Conservation (phyloP, 2,113 vertebrate species). For the Salminus brasiliensis region DNA sequence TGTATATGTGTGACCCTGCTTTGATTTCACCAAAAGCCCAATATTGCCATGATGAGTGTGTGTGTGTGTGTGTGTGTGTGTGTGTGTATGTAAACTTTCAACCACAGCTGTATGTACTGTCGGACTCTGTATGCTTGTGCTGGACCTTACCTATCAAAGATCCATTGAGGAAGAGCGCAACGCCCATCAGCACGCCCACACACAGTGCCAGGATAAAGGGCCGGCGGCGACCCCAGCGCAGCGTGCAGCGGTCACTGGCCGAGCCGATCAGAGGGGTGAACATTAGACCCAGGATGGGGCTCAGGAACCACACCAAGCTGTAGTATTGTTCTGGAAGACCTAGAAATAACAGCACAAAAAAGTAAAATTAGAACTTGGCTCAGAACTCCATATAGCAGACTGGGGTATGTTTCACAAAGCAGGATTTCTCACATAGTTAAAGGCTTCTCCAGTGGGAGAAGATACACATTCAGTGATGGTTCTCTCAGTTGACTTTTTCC, state of each 20-base stretch:
- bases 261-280: slow-evolving; percentile 97
- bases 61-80: too few relatives aligned
- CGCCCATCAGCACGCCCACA: slow-evolving; percentile 88
- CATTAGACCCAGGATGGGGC: slow-evolving; percentile 92
- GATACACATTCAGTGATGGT: too few relatives aligned
- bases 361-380: not conserved
- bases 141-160: slow-evolving; percentile 86
- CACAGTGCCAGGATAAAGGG: slow-evolving; percentile 95
- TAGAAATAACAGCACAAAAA: slow-evolving; percentile 59
- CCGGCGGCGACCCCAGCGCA: slow-evolving; percentile 92
- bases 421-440: not conserved
- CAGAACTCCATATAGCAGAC: not conserved
- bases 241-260: slow-evolving; percentile 93
- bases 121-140: too few relatives aligned
- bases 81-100: too few relatives aligned
- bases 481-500: too few relatives aligned
- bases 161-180: slow-evolving; percentile 96
- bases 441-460: too few relatives aligned
- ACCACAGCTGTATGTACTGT: too few relatives aligned
- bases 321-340: slow-evolving; percentile 99
- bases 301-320: slow-evolving; percentile 98
- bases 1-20: too few relatives aligned
- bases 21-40: not conserved
- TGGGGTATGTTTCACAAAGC: not conserved
- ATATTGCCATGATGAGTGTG: not conserved